Percentiles rank a stretch among this genome's conserved stretches.
Evolutionary conservation across 2,113 vertebrate genomes (phyloP).

Genomic region (Ophiodon elongatus): DNA sequence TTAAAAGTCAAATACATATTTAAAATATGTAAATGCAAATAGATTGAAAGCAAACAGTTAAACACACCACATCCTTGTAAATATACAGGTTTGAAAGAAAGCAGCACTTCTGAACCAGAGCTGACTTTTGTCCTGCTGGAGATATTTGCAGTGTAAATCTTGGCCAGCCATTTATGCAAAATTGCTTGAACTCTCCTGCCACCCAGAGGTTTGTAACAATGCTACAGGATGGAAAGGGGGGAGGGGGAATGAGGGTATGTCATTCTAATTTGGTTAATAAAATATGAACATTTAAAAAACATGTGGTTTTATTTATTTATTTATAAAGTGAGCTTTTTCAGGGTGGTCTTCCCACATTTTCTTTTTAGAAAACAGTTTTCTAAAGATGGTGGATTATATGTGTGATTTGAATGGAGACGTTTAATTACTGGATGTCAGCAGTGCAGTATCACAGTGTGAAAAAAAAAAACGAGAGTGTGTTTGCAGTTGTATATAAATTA

Average conservation of each 20-base stretch:
- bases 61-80: conserved; percentile 63
- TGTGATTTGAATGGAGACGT: conserved; percentile 40
- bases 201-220: conserved; percentile 65
- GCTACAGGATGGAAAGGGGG: conserved; percentile 33
- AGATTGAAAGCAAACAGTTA: conserved; percentile 45
- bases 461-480: not conserved
- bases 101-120: conserved; percentile 47
- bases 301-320: not conserved
- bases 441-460: not conserved
- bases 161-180: conserved; percentile 14
- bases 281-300: conserved; percentile 14
- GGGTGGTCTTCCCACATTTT: not conserved
- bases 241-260: not conserved
- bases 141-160: conserved; percentile 37
- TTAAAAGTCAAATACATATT: conserved; percentile 50
- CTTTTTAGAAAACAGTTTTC: conserved; percentile 28
- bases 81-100: conserved; percentile 63
- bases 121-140: conserved; percentile 37
- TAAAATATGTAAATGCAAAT: conserved; percentile 57
- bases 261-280: not conserved
- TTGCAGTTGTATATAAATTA: conserved; percentile 24
- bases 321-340: not conserved
- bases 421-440: conserved; percentile 62
- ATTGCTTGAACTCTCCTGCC: conserved; percentile 79
- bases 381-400: conserved; percentile 46